Conservation (phyloP, 2,113 vertebrate genomes). For the Egretta garzetta region DNA sequence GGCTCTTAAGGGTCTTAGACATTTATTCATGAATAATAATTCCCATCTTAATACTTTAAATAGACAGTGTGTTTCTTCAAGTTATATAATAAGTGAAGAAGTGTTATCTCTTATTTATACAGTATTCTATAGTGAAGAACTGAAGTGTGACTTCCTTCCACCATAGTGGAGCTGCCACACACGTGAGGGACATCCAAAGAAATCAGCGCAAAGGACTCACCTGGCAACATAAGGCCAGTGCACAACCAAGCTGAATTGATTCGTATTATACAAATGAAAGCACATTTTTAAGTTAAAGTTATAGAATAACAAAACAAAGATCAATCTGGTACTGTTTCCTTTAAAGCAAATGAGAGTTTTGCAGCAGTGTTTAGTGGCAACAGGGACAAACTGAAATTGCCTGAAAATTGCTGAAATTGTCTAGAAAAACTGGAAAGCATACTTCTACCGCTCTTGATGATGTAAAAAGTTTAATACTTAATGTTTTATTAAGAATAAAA, state of each 20-base stretch:
- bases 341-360: neutral
- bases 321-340: neutral
- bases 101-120: neutral
- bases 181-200: neutral
- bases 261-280: neutral
- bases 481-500: neutral
- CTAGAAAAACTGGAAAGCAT: neutral
- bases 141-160: neutral
- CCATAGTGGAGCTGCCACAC: neutral
- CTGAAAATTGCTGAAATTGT: no score
- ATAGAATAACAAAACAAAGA: neutral
- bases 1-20: neutral
- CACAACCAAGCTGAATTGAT: neutral
- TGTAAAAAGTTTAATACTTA: neutral
- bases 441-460: neutral
- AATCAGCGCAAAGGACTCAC: neutral
- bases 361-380: neutral
- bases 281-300: neutral
- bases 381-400: neutral
- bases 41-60: neutral
- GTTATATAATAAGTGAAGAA: neutral
- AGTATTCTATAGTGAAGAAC: neutral
- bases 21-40: neutral
- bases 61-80: neutral
- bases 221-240: neutral